Percentiles rank a stretch among this genome's conserved stretches.
Conservation (phyloP, 2,797 vertebrate species). For the Poeciliopsis turneri region DNA sequence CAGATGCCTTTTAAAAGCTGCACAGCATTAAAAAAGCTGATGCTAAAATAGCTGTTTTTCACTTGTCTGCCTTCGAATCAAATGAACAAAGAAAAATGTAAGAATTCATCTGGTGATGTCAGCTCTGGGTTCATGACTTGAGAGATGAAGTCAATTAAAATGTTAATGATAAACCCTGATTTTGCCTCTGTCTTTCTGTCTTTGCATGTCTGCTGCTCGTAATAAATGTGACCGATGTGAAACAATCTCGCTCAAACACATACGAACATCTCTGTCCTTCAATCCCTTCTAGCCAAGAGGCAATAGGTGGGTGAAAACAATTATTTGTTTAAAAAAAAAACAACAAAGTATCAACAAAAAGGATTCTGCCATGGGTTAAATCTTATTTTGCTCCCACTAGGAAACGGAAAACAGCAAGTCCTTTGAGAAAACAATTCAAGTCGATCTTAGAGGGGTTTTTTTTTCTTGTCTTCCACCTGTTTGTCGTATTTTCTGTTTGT, state of each 20-base stretch:
- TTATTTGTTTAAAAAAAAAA: conserved; percentile 57
- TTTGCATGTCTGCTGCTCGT: conserved; percentile 18
- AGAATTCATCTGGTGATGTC: conserved; percentile 12
- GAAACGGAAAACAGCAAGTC: conserved; percentile 25
- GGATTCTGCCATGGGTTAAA: conserved; percentile 40
- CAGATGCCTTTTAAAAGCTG: not conserved
- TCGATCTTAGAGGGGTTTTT: conserved; percentile 33
- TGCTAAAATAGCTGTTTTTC: not conserved
- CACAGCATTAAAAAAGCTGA: not conserved
- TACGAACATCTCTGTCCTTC: conserved; percentile 17
- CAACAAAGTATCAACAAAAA: conserved; percentile 57
- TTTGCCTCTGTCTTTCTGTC: conserved; percentile 20
- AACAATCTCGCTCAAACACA: not conserved
- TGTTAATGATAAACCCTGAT: conserved; percentile 31
- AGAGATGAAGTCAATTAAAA: conserved; percentile 42
- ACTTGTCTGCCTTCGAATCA: too few species aligned
- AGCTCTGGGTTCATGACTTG: conserved; percentile 24
- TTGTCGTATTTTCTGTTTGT: conserved; percentile 15
- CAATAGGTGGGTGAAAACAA: conserved; percentile 38
- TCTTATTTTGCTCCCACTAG: conserved; percentile 20
- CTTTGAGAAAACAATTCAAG: conserved; percentile 28
- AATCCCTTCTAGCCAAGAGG: conserved; percentile 32
- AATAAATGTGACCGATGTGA: conserved; percentile 29
- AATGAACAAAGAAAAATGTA: not conserved
- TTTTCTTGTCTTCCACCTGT: not conserved